A percentile compares a stretch with the other conserved stretches of the same genome.
Evolutionary conservation across 2,888 invertebrate species (phyloP).

Genomic region (Chaetogeoica ovagalla): DNA sequence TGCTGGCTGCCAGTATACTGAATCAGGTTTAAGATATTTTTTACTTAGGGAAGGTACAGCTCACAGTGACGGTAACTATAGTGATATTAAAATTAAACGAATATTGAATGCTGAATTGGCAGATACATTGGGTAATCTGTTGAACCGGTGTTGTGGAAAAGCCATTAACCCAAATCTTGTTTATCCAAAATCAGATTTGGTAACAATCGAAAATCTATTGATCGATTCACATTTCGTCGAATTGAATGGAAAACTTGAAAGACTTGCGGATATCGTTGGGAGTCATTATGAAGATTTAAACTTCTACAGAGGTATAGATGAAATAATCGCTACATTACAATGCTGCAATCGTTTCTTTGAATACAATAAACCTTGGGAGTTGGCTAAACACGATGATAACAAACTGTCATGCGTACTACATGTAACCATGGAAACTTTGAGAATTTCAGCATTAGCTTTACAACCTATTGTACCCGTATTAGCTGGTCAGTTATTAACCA

Average conservation of each 20-base stretch:
- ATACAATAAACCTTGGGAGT: conserved; percentile 83
- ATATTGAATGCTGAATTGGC: conserved; percentile 87
- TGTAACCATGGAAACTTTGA: conserved; percentile 80
- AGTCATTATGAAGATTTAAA: conserved; percentile 74
- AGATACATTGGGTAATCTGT: conserved; percentile 88
- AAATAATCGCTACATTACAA: conserved; percentile 73
- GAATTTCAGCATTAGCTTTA: conserved; percentile 75
- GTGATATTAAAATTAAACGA: conserved; percentile 72
- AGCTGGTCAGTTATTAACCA: conserved; percentile 70
- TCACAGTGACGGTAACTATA: conserved; percentile 88
- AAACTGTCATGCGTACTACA: conserved; percentile 75
- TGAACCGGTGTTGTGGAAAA: conserved; percentile 76
- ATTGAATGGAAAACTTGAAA: conserved; percentile 64
- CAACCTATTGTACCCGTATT: conserved; percentile 84
- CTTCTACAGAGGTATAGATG: conserved; percentile 81
- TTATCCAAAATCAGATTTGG: conserved; percentile 67
- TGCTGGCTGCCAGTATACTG: conserved; percentile 66
- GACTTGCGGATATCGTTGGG: conserved; percentile 68
- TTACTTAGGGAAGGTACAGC: conserved; percentile 87
- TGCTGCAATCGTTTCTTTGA: conserved; percentile 86
- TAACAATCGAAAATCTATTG: conserved; percentile 60
- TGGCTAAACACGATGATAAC: conserved; percentile 66
- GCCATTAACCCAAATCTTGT: conserved; percentile 77
- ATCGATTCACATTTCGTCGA: conserved; percentile 56
- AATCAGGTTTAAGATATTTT: conserved; percentile 85